phyloP scores from a whole-genome alignment of 2,113 vertebrate genomes.

The Pipra filicauda region DNA sequence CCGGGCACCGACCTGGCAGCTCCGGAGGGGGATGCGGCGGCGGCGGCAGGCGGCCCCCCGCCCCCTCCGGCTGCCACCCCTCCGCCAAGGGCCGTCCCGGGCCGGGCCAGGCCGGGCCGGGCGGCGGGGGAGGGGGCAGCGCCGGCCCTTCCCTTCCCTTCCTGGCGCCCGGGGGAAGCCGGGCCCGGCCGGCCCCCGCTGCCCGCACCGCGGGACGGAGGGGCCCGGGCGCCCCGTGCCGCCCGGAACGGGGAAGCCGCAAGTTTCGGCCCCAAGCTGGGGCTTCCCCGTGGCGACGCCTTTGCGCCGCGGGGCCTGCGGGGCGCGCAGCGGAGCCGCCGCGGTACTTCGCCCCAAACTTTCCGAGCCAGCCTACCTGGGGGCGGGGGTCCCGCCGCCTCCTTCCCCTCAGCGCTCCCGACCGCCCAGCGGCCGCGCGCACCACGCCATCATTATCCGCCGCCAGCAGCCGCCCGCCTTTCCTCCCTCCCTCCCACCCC shows the following conservation, averaged over 20 bases:
- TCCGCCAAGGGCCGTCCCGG: not conserved
- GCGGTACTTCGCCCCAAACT: not conserved
- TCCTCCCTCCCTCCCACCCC: too few relatives aligned
- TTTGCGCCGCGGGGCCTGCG: not conserved
- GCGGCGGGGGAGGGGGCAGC: not conserved
- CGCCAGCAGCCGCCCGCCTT: not conserved
- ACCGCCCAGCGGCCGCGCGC: not conserved
- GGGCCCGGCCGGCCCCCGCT: not conserved
- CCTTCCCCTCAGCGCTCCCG: not conserved
- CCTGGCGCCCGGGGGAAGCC: not conserved
- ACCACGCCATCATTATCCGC: slow-evolving; percentile 75
- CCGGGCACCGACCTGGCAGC: not conserved
- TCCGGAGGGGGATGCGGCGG: not conserved
- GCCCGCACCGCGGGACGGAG: not conserved
- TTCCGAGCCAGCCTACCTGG: not conserved
- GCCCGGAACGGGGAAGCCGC: not conserved
- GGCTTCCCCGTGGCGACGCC: not conserved
- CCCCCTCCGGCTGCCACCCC: not conserved
- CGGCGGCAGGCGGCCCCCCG: not conserved
- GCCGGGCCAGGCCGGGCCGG: not conserved
- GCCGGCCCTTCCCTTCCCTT: not conserved
- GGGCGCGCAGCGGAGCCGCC: not conserved
- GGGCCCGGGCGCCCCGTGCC: not conserved
- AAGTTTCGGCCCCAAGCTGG: not conserved
- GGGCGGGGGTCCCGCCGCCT: slow-evolving; percentile 3